Percentiles rank a stretch among this genome's conserved stretches.
phyloP scores from a whole-genome alignment of 2,113 vertebrate genomes.

The Chaetodon trifascialis region DNA sequence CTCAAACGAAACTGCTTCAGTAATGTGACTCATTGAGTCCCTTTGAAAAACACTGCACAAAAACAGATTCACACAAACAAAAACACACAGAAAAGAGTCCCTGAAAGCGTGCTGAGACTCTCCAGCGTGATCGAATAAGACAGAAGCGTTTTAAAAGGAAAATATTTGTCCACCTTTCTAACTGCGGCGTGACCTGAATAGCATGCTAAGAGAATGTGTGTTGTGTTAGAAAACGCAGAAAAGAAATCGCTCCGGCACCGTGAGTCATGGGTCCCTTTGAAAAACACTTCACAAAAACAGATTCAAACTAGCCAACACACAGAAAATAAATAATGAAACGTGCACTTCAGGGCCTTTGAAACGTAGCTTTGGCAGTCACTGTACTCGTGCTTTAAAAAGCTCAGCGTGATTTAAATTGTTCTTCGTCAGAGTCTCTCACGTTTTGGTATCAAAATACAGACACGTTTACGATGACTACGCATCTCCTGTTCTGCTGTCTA shows the following conservation, averaged over 20 bases:
- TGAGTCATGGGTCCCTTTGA: constrained; percentile 37
- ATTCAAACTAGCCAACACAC: not conserved
- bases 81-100: not conserved
- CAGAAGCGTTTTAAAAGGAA: constrained; percentile 1
- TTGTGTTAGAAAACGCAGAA: not conserved
- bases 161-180: constrained; percentile 17
- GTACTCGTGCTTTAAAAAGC: not conserved
- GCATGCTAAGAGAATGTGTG: constrained; percentile 10
- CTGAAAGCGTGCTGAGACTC: not conserved
- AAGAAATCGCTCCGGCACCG: not conserved
- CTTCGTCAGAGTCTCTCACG: not conserved
- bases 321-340: constrained; percentile 9
- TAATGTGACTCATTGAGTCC: constrained; percentile 24
- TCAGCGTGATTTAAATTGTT: not conserved
- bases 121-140: not conserved
- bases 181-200: constrained; percentile 41
- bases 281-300: constrained; percentile 6
- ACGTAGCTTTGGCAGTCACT: not conserved
- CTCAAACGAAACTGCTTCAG: not conserved
- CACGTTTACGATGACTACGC: not conserved
- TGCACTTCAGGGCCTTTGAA: not conserved
- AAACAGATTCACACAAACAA: not conserved
- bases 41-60: constrained; percentile 11
- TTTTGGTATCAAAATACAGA: not conserved
- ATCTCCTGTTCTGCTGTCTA: not conserved